Base-by-base conservation (phyloP, 2,797 vertebrate species). In the Myotis vivesi region DNA sequence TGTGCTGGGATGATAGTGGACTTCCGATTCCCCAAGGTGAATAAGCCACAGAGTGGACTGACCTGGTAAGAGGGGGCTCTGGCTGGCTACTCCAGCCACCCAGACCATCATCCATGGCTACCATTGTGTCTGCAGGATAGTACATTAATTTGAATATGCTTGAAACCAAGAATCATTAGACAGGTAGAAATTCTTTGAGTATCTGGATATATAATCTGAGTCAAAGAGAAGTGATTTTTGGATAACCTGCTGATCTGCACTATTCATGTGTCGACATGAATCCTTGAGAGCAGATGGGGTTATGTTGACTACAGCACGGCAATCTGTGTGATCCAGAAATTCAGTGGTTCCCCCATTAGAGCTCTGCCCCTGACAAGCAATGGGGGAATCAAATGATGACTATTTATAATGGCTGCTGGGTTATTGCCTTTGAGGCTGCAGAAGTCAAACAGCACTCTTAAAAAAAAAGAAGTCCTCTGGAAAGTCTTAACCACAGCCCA, bases 151-250 rank as follows among this genome's bases (percentile, higher is more conserved):
- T 86, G 75, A n/a, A 77, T 33, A 28, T 38, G 22, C 82, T 80
- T 87, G 46, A 92, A 85, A 53, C 84, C 89, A 87, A 75, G n/a
- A 94, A 59, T 85, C 30, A 38, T 44, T 51, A 75, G 64, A 44
- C 49, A 64, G 25, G 72, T 94, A 94, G 57, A 94, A 76, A 68
- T 46, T n/a, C 64, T 51, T 73, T 83, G n/a, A 20, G 30, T 41
- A 59, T 53, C 51, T 73, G 46, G 44, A 62, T 73, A 64, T 20
- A 80, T 66, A 57, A 76, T 66, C 20, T 68, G 77, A 81, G 28
- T 69, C 49, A 38, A 55, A 69, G 51, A 73, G 44, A 80, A 81
- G 30, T 7, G 9, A 57, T 36, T 44, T 87, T 3, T 20, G 28
- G 44, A 33, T 51, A 33, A 87, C 41, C 15, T 77, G 82, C 25